Conservation (phyloP, 2,888 invertebrate species). For the Antheraea assamensis region DNA sequence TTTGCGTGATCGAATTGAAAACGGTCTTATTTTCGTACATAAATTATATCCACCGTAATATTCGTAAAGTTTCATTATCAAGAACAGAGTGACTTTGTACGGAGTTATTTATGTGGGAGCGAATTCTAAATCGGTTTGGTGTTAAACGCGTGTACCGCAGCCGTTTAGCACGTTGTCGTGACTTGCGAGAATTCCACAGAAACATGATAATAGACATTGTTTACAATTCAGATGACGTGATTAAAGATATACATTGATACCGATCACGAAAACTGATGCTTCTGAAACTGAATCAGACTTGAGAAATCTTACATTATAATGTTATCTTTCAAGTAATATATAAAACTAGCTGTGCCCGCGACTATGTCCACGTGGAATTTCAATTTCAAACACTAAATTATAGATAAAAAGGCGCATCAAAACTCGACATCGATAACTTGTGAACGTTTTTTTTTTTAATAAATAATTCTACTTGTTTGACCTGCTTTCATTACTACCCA, state of each 20-base stretch:
- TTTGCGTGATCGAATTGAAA: constrained; percentile 12
- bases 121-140: constrained; percentile 42
- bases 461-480: too few species aligned
- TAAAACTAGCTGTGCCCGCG: too few species aligned
- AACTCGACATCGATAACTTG: too few species aligned
- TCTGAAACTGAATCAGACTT: too few species aligned
- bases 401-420: too few species aligned
- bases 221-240: constrained; percentile 38
- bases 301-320: too few species aligned
- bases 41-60: constrained; percentile 4
- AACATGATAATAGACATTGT: constrained; percentile 65
- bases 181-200: constrained; percentile 59
- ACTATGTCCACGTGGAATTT: too few species aligned
- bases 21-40: not conserved
- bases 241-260: constrained; percentile 41
- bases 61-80: constrained; percentile 20
- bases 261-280: constrained; percentile 42
- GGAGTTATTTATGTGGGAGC: constrained; percentile 4
- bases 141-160: constrained; percentile 66
- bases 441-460: too few species aligned
- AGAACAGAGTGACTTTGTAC: constrained; percentile 13
- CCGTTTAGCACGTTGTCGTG: constrained; percentile 54
- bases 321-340: too few species aligned
- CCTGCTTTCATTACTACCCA: too few species aligned
- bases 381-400: too few species aligned